Evolutionary conservation across 2,888 invertebrate genomes (phyloP).

Genomic region (Abrostola triplasia): DNA sequence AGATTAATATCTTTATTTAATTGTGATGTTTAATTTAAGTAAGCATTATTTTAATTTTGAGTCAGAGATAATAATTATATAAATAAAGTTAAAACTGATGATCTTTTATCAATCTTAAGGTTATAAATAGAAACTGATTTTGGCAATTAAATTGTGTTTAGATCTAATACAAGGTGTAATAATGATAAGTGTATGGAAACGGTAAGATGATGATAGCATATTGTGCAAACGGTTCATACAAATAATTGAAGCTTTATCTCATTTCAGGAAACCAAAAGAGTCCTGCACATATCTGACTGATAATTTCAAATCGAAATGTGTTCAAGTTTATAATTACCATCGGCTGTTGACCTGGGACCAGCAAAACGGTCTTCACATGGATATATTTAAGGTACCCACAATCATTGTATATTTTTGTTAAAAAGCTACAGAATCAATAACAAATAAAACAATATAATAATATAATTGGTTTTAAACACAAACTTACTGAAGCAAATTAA

Average conservation of each 20-base stretch:
- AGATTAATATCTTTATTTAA: slow-evolving; percentile 4
- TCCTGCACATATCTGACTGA: slow-evolving; percentile 94
- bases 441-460: too few relatives aligned
- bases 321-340: slow-evolving; percentile 95
- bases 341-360: slow-evolving; percentile 94
- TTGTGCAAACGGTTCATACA: not conserved
- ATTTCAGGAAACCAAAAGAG: slow-evolving; percentile 91
- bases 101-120: too few relatives aligned
- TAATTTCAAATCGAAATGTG: slow-evolving; percentile 93
- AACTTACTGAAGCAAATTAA: too few relatives aligned
- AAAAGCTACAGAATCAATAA: not conserved
- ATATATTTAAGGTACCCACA: slow-evolving; percentile 94
- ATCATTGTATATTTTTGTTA: not conserved
- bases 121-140: too few relatives aligned
- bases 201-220: too few relatives aligned
- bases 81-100: too few relatives aligned
- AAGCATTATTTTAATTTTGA: slow-evolving; percentile 3
- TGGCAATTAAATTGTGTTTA: too few relatives aligned
- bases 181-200: too few relatives aligned
- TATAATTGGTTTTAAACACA: too few relatives aligned
- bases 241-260: slow-evolving; percentile 7
- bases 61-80: too few relatives aligned
- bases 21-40: slow-evolving; percentile 14
- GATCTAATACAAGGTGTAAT: too few relatives aligned
- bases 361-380: slow-evolving; percentile 93